Evolutionary conservation across 35 echinoderm and acorn worm genomes (phyloP).

Genomic region (Ophiothrix spiculata): DNA sequence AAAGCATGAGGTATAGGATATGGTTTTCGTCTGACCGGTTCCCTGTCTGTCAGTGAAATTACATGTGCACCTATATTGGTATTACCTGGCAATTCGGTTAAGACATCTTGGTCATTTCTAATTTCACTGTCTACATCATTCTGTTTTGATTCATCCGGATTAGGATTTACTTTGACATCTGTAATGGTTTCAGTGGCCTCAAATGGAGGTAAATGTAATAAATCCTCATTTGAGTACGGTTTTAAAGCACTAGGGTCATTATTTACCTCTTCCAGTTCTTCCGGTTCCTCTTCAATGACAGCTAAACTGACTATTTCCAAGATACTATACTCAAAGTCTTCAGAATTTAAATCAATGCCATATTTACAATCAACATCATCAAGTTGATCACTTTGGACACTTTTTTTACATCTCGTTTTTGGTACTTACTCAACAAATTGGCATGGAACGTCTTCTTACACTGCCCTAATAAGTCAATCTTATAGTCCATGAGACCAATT

Average conservation of each 20-base stretch:
- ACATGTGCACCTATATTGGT: conserved; percentile 29
- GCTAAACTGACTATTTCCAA: conserved; percentile 4
- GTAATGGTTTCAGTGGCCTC: not conserved
- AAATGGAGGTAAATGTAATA: conserved; percentile 7
- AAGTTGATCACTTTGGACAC: too few species aligned
- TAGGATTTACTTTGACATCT: conserved; percentile 37
- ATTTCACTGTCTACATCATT: not conserved
- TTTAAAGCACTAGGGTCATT: not conserved
- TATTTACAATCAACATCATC: not conserved
- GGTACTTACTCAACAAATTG: conserved; percentile 50
- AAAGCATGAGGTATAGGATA: conserved; percentile 63
- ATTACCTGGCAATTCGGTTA: conserved; percentile 48
- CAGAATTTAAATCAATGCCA: not conserved
- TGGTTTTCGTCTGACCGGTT: conserved; percentile 46
- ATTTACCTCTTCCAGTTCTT: not conserved
- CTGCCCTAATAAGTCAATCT: not conserved
- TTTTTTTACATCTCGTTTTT: not conserved
- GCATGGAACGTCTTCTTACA: conserved; percentile 20
- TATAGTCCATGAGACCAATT: not conserved
- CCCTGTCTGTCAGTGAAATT: conserved; percentile 25
- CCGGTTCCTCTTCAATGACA: conserved; percentile 33
- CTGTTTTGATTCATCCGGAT: not conserved
- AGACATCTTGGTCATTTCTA: conserved; percentile 26
- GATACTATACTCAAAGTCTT: not conserved
- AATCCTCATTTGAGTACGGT: not conserved